Base-by-base conservation (phyloP, 2,113 vertebrate genomes). In the Megaceryle torquata region DNA sequence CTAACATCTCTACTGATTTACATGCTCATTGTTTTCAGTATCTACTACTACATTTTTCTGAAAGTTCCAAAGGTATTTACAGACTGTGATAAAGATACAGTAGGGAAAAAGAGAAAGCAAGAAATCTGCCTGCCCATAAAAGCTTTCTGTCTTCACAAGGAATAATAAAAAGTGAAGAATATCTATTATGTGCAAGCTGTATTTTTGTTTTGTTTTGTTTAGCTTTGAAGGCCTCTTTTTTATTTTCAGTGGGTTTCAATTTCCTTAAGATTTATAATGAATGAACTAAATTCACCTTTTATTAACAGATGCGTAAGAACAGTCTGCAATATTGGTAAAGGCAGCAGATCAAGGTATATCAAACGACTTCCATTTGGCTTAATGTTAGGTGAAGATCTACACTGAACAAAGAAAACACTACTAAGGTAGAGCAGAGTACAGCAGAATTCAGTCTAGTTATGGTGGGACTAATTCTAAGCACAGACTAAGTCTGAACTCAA, bases 141-240 rank as follows among this genome's bases (percentile, higher is more conserved):
- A 89, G 6, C 13, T 46, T 77, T 33, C 18, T 61, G 33, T 61
- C 37, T 76, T 76, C 41, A 59, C 13, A 37, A 70, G 70, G 37
- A 87, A 37, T 44, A 82, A 48, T 33, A 4, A 64, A 65, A 87
- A 87, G 16, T 31, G 21, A 92, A 76, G 50, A 82, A 63, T 12
- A 57, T 0, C 0, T 60, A 39, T n/a, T 68, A 60, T 33, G 28
- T 13, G 3, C 0, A 5, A 89, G 57, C 7, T 48, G 1, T 37
- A 26, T 26, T 39, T 87, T 92, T 37, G 37, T 37, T 37, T 37
- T 37, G 37, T 94, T 81, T 43, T 28, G 0, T 86, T 78, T 74
- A 21, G 31, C 86, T 94, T 88, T 68, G 33, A 86, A 77, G 26
- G 24, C 20, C 33, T 77, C 3, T 48, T 22, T 57, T 0, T 54